phyloP scores from a whole-genome alignment of 2,888 invertebrate genomes.

The Chouioia cunea region DNA sequence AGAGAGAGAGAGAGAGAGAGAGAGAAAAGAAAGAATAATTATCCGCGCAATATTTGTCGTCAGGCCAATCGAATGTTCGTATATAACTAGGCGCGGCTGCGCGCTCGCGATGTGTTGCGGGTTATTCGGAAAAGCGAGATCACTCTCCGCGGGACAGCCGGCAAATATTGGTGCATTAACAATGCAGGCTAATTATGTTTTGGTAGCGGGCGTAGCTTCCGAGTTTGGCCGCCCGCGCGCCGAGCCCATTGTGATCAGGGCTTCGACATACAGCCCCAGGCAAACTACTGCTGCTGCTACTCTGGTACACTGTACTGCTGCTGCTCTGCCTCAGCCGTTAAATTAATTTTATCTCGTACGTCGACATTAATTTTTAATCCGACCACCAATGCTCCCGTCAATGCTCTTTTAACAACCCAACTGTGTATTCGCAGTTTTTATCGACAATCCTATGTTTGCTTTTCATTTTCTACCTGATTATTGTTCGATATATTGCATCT shows the following conservation, averaged over 20 bases:
- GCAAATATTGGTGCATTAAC: conserved; percentile 69
- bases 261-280: conserved; percentile 64
- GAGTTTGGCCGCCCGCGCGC: conserved; percentile 61
- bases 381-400: conserved; percentile 25
- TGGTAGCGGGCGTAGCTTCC: conserved; percentile 58
- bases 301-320: not conserved
- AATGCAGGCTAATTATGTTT: conserved; percentile 69
- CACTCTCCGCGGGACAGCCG: conserved; percentile 61
- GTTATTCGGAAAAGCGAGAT: not conserved
- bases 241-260: conserved; percentile 66
- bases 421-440: conserved; percentile 6
- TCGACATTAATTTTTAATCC: conserved; percentile 63
- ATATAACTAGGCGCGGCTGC: conserved; percentile 48
- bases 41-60: no score
- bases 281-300: conserved; percentile 54
- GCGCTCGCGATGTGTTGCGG: conserved; percentile 36
- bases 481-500: not conserved
- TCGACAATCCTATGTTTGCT: not conserved
- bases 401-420: not conserved
- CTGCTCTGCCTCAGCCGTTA: conserved; percentile 56
- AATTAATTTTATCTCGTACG: conserved; percentile 68
- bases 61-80: no score
- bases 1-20: conserved; percentile 9
- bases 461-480: not conserved
- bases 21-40: not conserved